Conservation (phyloP, 1,140 invertebrate genomes). For the Zaprionus gabonicus region DNA sequence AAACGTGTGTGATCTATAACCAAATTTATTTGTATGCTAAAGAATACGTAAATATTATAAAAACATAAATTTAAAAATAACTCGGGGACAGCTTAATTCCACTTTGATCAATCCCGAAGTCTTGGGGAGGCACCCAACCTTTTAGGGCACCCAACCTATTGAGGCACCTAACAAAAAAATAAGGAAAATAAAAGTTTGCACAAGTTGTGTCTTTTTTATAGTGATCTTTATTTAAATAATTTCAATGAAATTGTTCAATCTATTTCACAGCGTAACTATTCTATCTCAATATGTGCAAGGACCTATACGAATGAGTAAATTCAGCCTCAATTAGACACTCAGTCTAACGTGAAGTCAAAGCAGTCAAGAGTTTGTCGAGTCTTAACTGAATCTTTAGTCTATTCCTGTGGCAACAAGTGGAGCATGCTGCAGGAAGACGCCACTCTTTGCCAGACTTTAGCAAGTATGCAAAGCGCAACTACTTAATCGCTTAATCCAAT, state of each 20-base stretch:
- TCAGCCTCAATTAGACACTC: not conserved
- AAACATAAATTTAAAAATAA: not conserved
- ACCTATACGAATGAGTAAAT: not conserved
- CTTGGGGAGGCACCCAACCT: no score
- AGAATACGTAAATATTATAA: not conserved
- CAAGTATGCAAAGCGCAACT: slow-evolving; percentile 28
- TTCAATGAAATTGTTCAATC: no score
- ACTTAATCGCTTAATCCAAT: slow-evolving; percentile 4
- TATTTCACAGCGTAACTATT: no score
- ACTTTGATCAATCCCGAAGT: no score
- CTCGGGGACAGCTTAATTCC: no score
- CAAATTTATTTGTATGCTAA: not conserved
- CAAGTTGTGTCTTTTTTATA: no score
- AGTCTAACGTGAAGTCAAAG: not conserved
- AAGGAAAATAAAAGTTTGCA: no score
- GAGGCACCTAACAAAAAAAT: no score
- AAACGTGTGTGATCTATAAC: not conserved
- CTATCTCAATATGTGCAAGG: not conserved
- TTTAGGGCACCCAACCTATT: no score
- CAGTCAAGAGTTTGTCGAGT: not conserved
- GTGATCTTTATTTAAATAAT: no score
- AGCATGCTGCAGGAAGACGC: not conserved
- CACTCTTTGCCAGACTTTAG: not conserved
- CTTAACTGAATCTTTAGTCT: not conserved
- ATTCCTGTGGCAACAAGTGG: not conserved